Percentiles rank a stretch among this genome's conserved stretches.
Evolutionary conservation across 30 jellyfish, hydroid and myxozoan species (phyloP).

Genomic region (Nemopilema nomurai): DNA sequence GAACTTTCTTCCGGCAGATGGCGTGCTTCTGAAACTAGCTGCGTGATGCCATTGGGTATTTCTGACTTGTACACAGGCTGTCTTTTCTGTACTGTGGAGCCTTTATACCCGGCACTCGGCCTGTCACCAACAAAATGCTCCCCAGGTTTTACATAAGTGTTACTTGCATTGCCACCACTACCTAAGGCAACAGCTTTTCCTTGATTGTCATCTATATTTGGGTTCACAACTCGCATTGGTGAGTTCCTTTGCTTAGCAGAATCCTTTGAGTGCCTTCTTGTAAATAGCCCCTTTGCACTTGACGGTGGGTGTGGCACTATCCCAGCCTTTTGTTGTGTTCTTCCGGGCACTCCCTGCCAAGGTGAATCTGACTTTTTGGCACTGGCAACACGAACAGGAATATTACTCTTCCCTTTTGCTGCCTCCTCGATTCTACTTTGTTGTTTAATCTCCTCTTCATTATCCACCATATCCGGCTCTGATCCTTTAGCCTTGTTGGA

Average conservation of each 20-base stretch:
- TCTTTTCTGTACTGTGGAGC: neutral
- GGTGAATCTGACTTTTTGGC: neutral
- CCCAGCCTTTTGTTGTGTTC: constrained; percentile 49
- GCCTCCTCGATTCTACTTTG: constrained; percentile 35
- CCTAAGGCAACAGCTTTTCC: neutral
- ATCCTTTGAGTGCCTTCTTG: constrained; percentile 34
- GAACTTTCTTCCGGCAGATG: neutral
- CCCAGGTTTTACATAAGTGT: neutral
- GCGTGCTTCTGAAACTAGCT: neutral
- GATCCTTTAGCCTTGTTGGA: constrained; percentile 20
- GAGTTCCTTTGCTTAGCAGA: constrained; percentile 44
- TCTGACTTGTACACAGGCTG: constrained; percentile 1
- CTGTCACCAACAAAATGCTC: neutral
- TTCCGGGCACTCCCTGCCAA: neutral
- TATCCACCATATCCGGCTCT: constrained; percentile 30
- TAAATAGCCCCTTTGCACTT: constrained; percentile 63
- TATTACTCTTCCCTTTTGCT: constrained; percentile 21
- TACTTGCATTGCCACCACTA: neutral
- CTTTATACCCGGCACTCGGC: neutral
- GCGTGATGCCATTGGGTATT: constrained; percentile 31
- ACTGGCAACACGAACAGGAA: constrained; percentile 51
- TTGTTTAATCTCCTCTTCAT: constrained; percentile 21
- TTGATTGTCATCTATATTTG: constrained; percentile 9
- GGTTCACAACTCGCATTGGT: constrained; percentile 60
- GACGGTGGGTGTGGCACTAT: constrained; percentile 74